These are phyloP conservation scores for Anas platyrhynchos DNA, from an alignment of 2,113 vertebrate species.

Conservation along the genomic window DNA sequence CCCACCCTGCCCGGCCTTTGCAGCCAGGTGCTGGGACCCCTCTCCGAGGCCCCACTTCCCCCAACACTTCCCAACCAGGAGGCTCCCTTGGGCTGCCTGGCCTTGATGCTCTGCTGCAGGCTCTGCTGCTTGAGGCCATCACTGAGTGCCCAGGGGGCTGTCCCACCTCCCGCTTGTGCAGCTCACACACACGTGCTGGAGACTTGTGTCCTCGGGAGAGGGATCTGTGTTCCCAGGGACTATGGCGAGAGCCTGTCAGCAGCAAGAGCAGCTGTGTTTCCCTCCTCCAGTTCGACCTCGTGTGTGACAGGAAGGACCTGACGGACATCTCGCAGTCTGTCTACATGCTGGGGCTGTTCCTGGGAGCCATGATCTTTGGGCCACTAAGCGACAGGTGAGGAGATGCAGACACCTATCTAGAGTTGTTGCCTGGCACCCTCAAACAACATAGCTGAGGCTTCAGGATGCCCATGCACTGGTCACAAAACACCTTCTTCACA, in stretches of 20 bases:
- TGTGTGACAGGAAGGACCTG: slow-evolving; percentile 79
- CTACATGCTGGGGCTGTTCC: slow-evolving; percentile 86
- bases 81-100: fast-evolving
- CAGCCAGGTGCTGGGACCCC: neutral
- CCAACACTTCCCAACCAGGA: neutral
- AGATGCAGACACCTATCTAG: neutral
- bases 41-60: neutral
- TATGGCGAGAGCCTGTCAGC: neutral
- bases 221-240: neutral
- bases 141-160: fast-evolving
- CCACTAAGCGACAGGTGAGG: slow-evolving; percentile 86
- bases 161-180: neutral
- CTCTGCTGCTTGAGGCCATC: neutral
- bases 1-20: neutral
- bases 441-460: neutral
- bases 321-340: slow-evolving; percentile 82
- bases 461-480: neutral
- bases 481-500: neutral
- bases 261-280: neutral
- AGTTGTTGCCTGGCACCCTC: neutral
- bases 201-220: neutral
- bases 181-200: neutral
- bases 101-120: neutral
- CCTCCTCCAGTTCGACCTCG: slow-evolving; percentile 84
- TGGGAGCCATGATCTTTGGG: slow-evolving; percentile 81